phyloP scores from a whole-genome alignment of 2,888 invertebrate species.

The Heliconius charithonia region DNA sequence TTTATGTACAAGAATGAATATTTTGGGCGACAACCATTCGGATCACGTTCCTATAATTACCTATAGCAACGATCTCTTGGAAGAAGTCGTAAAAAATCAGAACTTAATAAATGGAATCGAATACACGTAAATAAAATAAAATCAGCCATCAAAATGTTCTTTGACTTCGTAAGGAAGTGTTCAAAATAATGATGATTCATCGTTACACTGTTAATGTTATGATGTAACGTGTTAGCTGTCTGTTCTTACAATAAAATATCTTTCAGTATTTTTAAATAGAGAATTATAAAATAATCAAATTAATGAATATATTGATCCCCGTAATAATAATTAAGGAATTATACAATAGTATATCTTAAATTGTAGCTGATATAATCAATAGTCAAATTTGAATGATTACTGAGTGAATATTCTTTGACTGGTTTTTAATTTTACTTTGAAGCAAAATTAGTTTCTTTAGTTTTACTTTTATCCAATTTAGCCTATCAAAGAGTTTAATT shows the following conservation, averaged over 20 bases:
- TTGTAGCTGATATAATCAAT: constrained; percentile 60
- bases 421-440: constrained; percentile 73
- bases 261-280: constrained; percentile 52
- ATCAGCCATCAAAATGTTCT: constrained; percentile 58
- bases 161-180: constrained; percentile 54
- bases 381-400: constrained; percentile 68
- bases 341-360: neutral
- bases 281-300: constrained; percentile 6
- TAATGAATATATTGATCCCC: constrained; percentile 33
- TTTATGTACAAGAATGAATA: neutral
- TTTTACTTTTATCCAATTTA: neutral
- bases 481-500: neutral
- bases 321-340: neutral
- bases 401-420: constrained; percentile 58
- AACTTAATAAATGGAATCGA: constrained; percentile 4
- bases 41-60: neutral
- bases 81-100: constrained; percentile 5
- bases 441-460: constrained; percentile 52
- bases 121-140: constrained; percentile 70
- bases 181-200: constrained; percentile 69
- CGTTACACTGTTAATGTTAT: constrained; percentile 69
- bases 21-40: too few species aligned
- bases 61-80: neutral
- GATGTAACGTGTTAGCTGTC: constrained; percentile 69
- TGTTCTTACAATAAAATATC: constrained; percentile 72